Percentiles rank a stretch among this genome's conserved stretches.
These are phyloP conservation scores for Macroramphosus scolopax DNA, from an alignment of 2,797 vertebrate species.

Conservation along the genomic window DNA sequence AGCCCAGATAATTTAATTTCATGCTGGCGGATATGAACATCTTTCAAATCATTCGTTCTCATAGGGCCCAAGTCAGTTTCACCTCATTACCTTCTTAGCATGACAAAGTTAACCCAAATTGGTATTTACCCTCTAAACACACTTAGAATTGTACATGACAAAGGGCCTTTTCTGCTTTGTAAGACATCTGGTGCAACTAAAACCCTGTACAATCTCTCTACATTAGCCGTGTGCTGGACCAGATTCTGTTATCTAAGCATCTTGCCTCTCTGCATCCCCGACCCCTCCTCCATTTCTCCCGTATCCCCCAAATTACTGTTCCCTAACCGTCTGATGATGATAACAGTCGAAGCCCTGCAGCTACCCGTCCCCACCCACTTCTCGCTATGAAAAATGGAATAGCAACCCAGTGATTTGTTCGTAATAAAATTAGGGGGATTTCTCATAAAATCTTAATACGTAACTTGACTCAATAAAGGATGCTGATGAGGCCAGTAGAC, in stretches of 20 bases:
- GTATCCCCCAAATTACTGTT: conserved; percentile 67
- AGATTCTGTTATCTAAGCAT: conserved; percentile 40
- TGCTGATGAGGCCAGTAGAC: conserved; percentile 42
- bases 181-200: conserved; percentile 35
- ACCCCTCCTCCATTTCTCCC: conserved; percentile 48
- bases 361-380: conserved; percentile 30
- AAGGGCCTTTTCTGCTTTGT: conserved; percentile 27
- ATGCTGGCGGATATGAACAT: conserved; percentile 64
- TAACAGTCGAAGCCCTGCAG: conserved; percentile 72
- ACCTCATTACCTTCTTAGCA: conserved; percentile 32
- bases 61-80: conserved; percentile 34
- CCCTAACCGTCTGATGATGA: conserved; percentile 69
- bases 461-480: conserved; percentile 86
- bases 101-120: conserved; percentile 29
- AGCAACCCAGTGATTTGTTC: conserved; percentile 60
- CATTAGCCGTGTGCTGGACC: conserved; percentile 25
- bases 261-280: conserved; percentile 32
- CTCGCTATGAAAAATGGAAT: conserved; percentile 71
- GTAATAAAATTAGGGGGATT: conserved; percentile 83
- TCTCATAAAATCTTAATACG: conserved; percentile 87
- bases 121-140: conserved; percentile 8
- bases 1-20: conserved; percentile 82
- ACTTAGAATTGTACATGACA: conserved; percentile 24
- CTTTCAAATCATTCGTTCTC: conserved; percentile 55
- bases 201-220: background rate